These are phyloP conservation scores for Choloepus didactylus DNA, from an alignment of 2,797 vertebrate species.

Conservation along the genomic window DNA sequence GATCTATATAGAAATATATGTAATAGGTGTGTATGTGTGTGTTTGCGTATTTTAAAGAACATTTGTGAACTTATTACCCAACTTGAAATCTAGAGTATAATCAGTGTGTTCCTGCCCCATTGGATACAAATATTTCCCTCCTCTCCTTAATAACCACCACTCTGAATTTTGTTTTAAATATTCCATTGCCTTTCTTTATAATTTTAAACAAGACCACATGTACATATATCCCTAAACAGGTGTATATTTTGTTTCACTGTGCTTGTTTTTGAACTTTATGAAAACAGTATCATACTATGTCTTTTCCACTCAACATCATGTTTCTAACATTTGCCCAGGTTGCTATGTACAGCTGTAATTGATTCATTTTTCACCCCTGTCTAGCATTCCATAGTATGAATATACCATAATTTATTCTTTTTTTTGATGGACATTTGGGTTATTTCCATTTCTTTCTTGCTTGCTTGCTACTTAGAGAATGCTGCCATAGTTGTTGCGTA, in stretches of 20 bases:
- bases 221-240: not conserved
- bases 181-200: not conserved
- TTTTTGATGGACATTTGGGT: not conserved
- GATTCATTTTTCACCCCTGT: not conserved
- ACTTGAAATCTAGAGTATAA: not conserved
- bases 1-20: no score
- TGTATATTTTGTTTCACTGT: not conserved
- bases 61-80: not conserved
- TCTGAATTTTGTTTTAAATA: not conserved
- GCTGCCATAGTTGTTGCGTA: no score
- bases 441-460: not conserved
- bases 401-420: not conserved
- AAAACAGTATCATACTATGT: not conserved
- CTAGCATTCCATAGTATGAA: not conserved
- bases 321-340: not conserved
- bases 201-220: not conserved
- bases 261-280: not conserved
- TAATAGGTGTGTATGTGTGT: not conserved
- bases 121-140: not conserved
- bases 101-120: not conserved
- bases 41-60: not conserved
- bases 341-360: not conserved
- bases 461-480: not conserved
- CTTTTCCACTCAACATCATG: not conserved
- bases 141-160: not conserved